These are phyloP conservation scores for Nematostella vectensis DNA, from an alignment of 92 coral and sea anemone species.

Conservation along the genomic window DNA sequence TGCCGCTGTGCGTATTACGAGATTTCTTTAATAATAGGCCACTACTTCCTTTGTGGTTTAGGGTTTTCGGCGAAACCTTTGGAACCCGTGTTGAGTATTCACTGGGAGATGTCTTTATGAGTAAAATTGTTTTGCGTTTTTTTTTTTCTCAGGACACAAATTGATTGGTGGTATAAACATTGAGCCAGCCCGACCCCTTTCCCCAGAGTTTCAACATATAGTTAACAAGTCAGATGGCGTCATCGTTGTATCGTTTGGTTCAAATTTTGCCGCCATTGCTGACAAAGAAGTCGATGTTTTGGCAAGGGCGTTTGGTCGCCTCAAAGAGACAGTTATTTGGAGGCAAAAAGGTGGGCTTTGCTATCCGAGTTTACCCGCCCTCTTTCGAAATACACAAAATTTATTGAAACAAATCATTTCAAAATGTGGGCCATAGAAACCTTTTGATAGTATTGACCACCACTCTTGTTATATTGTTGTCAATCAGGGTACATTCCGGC, in stretches of 20 bases:
- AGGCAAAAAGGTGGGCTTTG: conserved; percentile 36
- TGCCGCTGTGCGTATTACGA: no score
- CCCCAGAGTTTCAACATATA: conserved; percentile 25
- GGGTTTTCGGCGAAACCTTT: background rate
- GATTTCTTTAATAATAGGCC: no score
- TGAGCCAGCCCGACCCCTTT: conserved; percentile 18
- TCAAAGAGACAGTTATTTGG: conserved; percentile 60
- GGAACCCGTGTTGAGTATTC: background rate
- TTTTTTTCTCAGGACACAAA: conserved; percentile 8
- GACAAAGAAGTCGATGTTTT: conserved; percentile 31
- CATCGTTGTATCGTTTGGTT: conserved; percentile 63
- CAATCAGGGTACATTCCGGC: conserved; percentile 32
- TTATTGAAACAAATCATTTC: no score
- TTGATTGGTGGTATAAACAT: conserved; percentile 15
- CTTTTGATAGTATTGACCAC: no score
- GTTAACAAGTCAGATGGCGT: conserved; percentile 44
- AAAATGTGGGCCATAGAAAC: no score
- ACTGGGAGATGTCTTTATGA: background rate
- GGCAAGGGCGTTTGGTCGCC: conserved; percentile 53
- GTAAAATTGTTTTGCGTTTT: background rate
- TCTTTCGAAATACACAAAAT: background rate
- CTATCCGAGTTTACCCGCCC: no score
- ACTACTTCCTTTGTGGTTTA: no score
- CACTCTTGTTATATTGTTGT: background rate
- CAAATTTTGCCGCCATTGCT: conserved; percentile 20